Base-by-base conservation (phyloP, 1,140 invertebrate genomes). In the Hycleus phaleratus region DNA sequence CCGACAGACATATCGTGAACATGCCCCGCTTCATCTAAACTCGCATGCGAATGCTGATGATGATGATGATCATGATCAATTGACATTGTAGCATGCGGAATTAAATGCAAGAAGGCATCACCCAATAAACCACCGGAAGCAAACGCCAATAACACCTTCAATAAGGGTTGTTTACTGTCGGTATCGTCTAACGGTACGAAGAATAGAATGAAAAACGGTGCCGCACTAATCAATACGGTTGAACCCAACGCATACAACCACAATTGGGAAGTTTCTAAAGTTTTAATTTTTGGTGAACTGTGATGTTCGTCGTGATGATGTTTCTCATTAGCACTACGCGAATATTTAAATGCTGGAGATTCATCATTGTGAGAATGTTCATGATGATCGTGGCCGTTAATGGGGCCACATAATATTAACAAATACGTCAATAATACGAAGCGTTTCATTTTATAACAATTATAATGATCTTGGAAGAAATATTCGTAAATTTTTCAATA, bases 101-200 rank as follows among this genome's bases (percentile, higher is more conserved):
- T 98, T 25, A 98, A 76, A 80, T 98, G 95, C 2, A 98, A 76
- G 77, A 98, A 98, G 4, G 95, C 94, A 80, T 98, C 95, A 6
- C 95, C 95, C 2, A 98, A 77, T 8, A 98, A 76, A 58, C 95
- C 94, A 47, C 95, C 95, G 4, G 93, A 95, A 5, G 93, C 95
- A 79, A 98, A 97, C 56, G 90, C 93, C 11, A 98, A 75, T 10
- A 97, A 75, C 40, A 97, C 81, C 75, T 96, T 97, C 8, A 98
- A 74, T 24, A 94, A 74, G 0, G 90, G 86, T 71, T 94, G 82
- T 67, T 88, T 85, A 68, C 92, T 85, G 47, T 85, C 83, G 38
- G 84, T 87, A 64, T 94, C 93, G 68, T 95, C 87, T 47, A 98
- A 77, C 0, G 95, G 96, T 65, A 99, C 92, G 53, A 96, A 84